Evolutionary conservation across 2,888 invertebrate species (phyloP).

Genomic region (Cheilosia pagana): DNA sequence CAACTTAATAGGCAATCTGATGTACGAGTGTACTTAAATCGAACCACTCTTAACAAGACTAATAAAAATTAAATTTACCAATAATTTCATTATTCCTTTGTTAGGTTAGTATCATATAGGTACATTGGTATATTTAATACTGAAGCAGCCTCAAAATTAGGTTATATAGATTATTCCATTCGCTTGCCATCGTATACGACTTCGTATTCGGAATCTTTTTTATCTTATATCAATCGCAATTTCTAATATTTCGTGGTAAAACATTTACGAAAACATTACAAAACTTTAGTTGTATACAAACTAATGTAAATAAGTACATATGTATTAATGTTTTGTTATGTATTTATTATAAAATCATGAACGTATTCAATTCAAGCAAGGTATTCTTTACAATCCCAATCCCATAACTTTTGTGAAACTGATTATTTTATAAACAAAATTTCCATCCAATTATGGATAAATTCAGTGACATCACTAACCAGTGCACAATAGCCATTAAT

Average conservation of each 20-base stretch:
- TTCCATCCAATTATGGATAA: too few relatives aligned
- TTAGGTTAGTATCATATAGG: constrained; percentile 27
- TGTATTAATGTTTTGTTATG: too few relatives aligned
- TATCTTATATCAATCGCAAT: too few relatives aligned
- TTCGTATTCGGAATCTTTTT: background rate
- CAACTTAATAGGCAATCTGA: constrained; percentile 49
- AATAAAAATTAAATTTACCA: background rate
- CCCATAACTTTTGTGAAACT: too few relatives aligned
- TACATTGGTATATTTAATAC: constrained; percentile 50
- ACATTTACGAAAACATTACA: background rate
- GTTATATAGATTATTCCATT: constrained; percentile 4
- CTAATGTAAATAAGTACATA: background rate
- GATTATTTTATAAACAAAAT: too few relatives aligned
- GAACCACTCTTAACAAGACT: constrained; percentile 1
- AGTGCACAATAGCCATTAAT: too few relatives aligned
- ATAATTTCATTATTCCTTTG: background rate
- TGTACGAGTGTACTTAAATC: background rate
- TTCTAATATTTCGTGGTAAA: too few relatives aligned
- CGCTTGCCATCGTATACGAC: background rate
- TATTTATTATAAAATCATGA: too few relatives aligned
- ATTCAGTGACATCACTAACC: too few relatives aligned
- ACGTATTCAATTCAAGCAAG: too few relatives aligned
- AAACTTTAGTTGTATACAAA: background rate
- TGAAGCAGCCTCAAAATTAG: constrained; percentile 66
- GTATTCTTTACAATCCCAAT: too few relatives aligned